Base-by-base conservation (phyloP, 2,888 invertebrate species). In the Orgyia antiqua region DNA sequence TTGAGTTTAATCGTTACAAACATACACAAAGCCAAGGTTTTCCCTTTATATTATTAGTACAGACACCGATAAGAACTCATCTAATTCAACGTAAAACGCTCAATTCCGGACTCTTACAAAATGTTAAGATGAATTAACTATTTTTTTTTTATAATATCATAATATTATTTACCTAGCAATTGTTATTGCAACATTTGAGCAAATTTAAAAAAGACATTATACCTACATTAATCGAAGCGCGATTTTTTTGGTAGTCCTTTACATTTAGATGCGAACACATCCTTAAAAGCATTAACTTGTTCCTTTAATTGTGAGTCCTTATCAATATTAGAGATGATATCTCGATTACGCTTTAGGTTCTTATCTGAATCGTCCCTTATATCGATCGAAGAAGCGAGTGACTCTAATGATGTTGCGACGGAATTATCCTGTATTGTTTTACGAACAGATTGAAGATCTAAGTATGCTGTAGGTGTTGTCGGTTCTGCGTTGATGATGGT, bases 331-430 rank as follows among this genome's bases (percentile, higher is more conserved):
- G 45, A 27, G 31, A 78, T 72, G 19, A 69, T 44, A 15, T 69
- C 62, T 29, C 56, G 55, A 40, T 65, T 71, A 2, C 76, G 68
- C 42, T 79, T 77, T 2, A 72, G 50, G 10, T 43, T 59, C 27
- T 54, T 61, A 10, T 71, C 68, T 13, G 34, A 27, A 3, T 72
- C 72, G 24, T 73, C 70, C 18, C 38, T 41, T 9, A 67, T 42
- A 23, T 77, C 76, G n/a, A 68, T 63, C 13, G 78, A 67, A n/a
- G 74, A 77, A 10, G 76, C 78, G 38, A 86, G 69, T 4, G 90
- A 89, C 40, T 87, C 87, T 19, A 89, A 62, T 1, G 91, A 89
- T 4, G 90, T 89, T 27, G 87, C 88, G 1, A 90, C 89, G 29
- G 84, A 84, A 29, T 41, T 65, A 19, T 56, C 61, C 11, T 62